These are phyloP conservation scores for Linnaemya vulpina DNA, from an alignment of 2,888 invertebrate species.

Conservation along the genomic window DNA sequence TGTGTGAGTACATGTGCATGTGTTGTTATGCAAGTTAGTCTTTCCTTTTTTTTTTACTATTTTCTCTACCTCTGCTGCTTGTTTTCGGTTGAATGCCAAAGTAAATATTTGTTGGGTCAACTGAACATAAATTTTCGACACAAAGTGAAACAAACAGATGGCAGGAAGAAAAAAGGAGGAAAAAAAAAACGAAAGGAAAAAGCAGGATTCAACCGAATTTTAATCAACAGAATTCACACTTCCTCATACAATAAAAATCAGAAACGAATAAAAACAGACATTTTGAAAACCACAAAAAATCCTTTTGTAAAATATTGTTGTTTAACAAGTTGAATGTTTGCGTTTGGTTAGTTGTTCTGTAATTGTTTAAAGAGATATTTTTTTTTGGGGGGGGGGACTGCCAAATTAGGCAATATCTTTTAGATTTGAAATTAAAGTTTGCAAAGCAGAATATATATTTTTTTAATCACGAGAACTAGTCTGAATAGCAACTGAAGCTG, in stretches of 20 bases:
- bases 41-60: background rate
- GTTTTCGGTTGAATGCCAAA: constrained; percentile 15
- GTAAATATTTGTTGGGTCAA: constrained; percentile 56
- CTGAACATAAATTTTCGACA: constrained; percentile 20
- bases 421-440: no score
- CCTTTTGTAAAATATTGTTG: constrained; percentile 33
- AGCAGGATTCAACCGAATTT: constrained; percentile 22
- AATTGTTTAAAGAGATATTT: constrained; percentile 9
- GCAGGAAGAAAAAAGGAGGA: constrained; percentile 3
- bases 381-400: no score
- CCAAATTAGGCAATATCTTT: background rate
- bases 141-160: background rate
- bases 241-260: constrained; percentile 15
- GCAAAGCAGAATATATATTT: no score
- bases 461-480: no score
- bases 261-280: constrained; percentile 16
- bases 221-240: constrained; percentile 29
- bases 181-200: background rate
- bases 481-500: no score
- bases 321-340: background rate
- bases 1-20: background rate
- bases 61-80: background rate
- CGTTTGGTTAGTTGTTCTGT: background rate
- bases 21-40: background rate
- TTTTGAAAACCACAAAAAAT: constrained; percentile 45